Percentiles rank a stretch among this genome's conserved stretches.
phyloP scores from a whole-genome alignment of 2,797 vertebrate species.

The Pangasius sanitwongsei region DNA sequence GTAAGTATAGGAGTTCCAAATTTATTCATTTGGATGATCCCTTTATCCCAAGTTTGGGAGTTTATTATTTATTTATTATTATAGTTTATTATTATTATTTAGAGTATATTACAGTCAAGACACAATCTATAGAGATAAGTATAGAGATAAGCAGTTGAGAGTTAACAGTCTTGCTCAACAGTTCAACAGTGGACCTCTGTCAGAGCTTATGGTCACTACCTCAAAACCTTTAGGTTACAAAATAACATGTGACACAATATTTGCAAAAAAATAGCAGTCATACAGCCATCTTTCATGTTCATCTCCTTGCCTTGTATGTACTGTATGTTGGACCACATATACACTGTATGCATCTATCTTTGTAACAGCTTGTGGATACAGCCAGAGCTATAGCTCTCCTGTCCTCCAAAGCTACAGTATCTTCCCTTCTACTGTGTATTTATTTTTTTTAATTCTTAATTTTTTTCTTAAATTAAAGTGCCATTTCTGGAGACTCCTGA shows the following conservation, averaged over 20 bases:
- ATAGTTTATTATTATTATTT: not conserved
- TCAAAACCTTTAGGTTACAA: too few species aligned
- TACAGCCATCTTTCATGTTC: not conserved
- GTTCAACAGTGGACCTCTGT: too few species aligned
- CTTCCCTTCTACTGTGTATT: not conserved
- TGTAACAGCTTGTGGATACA: not conserved
- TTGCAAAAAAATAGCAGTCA: not conserved
- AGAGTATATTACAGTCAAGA: not conserved
- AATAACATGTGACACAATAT: too few species aligned
- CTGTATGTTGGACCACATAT: not conserved
- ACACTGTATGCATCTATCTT: not conserved
- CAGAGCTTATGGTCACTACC: too few species aligned
- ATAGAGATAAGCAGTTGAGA: not conserved
- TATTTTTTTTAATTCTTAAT: not conserved
- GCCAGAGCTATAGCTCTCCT: not conserved
- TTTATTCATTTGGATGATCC: not conserved
- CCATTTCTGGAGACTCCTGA: not conserved
- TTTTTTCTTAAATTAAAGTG: not conserved
- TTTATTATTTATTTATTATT: too few species aligned
- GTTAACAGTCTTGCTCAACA: not conserved
- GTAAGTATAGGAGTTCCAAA: not conserved
- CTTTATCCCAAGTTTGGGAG: not conserved
- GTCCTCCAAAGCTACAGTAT: not conserved
- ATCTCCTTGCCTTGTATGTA: not conserved
- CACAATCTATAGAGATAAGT: not conserved